Percentiles rank a stretch among this genome's conserved stretches.
Evolutionary conservation across 2,113 vertebrate genomes (phyloP).

Genomic region (Phycodurus eques): DNA sequence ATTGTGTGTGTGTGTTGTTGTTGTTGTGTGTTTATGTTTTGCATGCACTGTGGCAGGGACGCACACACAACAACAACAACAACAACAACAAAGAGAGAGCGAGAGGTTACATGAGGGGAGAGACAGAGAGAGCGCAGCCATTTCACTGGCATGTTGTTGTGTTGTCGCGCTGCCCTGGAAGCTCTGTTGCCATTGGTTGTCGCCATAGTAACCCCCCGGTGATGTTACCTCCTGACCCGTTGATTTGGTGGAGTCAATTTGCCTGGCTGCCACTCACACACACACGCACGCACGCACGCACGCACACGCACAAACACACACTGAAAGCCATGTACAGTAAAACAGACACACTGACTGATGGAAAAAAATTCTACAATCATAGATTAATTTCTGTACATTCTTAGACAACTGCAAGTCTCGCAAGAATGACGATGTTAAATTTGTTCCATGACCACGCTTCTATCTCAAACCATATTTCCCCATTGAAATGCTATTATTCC

Average conservation of each 20-base stretch:
- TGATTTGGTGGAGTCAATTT: constrained; percentile 73
- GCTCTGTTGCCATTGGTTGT: constrained; percentile 68
- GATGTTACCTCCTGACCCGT: constrained; percentile 77
- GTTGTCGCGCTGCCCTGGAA: constrained; percentile 42
- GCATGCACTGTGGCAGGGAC: constrained; percentile 28
- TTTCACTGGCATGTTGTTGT: constrained; percentile 64
- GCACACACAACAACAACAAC: not conserved
- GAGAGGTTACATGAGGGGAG: constrained; percentile 36
- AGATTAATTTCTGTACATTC: no score
- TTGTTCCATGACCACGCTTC: no score
- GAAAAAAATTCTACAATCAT: no score
- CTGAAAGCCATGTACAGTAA: not conserved
- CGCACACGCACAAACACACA: not conserved
- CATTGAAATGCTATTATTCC: no score
- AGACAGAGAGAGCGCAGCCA: constrained; percentile 50
- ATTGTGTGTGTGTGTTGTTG: constrained; percentile 20
- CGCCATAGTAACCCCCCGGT: constrained; percentile 76
- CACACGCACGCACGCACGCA: not conserved
- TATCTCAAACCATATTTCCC: no score
- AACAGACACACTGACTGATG: no score
- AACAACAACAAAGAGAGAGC: constrained; percentile 10
- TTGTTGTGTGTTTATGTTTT: constrained; percentile 28
- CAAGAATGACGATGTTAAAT: no score
- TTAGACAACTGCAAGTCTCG: no score
- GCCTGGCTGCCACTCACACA: constrained; percentile 41